These are phyloP conservation scores for Typhlichthys subterraneus DNA, from an alignment of 2,797 vertebrate species.

Conservation along the genomic window DNA sequence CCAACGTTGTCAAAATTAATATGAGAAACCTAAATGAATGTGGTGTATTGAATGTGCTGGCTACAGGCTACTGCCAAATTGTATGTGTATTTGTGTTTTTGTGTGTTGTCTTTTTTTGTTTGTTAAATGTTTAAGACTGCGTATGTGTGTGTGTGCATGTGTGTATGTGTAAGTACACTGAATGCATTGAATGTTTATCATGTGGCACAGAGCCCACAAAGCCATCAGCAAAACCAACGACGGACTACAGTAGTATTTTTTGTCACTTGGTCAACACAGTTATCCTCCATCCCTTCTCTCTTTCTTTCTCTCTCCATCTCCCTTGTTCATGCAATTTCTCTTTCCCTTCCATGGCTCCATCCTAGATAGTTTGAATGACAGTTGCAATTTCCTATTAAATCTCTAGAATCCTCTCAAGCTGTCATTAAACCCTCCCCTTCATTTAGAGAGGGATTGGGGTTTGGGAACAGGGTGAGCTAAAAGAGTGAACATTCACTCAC, in stretches of 20 bases:
- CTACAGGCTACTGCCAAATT: too few species aligned
- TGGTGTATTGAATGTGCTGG: background rate
- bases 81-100: background rate
- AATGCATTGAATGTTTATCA: background rate
- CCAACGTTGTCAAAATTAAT: too few species aligned
- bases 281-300: background rate
- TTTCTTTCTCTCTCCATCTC: background rate
- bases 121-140: background rate
- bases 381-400: conserved; percentile 71
- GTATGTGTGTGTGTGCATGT: too few species aligned
- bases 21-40: background rate
- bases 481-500: conserved; percentile 25
- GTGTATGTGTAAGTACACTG: background rate
- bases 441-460: conserved; percentile 12
- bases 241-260: conserved; percentile 46
- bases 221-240: conserved; percentile 72
- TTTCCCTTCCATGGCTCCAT: conserved; percentile 32
- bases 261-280: conserved; percentile 10
- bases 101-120: too few species aligned
- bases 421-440: conserved; percentile 54
- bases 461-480: background rate
- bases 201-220: conserved; percentile 67
- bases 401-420: conserved; percentile 60
- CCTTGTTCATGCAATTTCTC: background rate
- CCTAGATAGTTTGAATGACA: conserved; percentile 55